phyloP scores from a whole-genome alignment of 2,113 vertebrate genomes.

The Lasiurus cinereus region DNA sequence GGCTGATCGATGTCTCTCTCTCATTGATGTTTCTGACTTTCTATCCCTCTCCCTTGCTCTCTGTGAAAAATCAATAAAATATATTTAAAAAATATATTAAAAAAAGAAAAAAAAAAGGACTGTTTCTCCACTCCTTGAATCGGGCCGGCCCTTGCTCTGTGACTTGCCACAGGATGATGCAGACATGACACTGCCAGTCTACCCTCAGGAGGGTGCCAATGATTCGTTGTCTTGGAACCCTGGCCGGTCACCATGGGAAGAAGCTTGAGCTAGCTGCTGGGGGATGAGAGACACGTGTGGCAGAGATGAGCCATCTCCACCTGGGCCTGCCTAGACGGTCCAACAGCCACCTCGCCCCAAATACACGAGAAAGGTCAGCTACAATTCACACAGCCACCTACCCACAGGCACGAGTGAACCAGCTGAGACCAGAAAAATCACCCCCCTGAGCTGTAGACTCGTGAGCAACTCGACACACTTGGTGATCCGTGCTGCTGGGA shows the following conservation, averaged over 20 bases:
- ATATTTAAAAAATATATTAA: too few relatives aligned
- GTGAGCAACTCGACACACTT: too few relatives aligned
- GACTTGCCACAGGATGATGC: background rate
- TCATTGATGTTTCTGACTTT: too few relatives aligned
- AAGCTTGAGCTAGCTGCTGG: background rate
- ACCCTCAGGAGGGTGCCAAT: background rate
- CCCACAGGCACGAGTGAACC: background rate
- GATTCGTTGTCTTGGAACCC: background rate
- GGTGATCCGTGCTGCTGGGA: background rate
- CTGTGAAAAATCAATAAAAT: too few relatives aligned
- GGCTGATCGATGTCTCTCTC: too few relatives aligned
- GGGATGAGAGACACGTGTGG: fast-evolving
- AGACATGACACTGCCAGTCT: background rate
- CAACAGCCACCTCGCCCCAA: background rate
- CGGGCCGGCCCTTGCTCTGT: background rate
- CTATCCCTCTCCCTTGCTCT: too few relatives aligned
- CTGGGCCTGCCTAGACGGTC: background rate
- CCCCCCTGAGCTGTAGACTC: background rate
- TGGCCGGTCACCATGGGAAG: background rate
- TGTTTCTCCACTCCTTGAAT: background rate
- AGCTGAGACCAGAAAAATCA: background rate
- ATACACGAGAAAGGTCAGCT: background rate
- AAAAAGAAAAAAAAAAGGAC: background rate
- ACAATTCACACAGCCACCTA: background rate
- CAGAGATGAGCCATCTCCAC: background rate